Evolutionary conservation across 2,888 invertebrate species (phyloP), one percentile per base, ranked within the genome.

Genomic region (Priocnemis perturbator): DNA sequence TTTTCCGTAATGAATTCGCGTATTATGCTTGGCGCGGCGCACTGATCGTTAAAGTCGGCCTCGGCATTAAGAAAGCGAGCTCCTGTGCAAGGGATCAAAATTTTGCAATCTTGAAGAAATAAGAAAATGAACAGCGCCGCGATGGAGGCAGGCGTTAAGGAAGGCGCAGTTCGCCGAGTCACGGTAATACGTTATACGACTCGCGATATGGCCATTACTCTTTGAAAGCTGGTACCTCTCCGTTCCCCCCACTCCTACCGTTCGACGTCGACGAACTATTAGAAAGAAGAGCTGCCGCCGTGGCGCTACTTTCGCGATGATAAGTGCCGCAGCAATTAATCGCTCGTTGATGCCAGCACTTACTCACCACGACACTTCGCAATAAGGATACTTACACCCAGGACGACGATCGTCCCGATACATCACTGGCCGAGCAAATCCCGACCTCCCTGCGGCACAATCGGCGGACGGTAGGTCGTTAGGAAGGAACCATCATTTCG

Each of bases 301-400:
- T 53, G 64, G 44, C 61, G 63, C 60, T 60, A 20, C 58, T 58
- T 60, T 57, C 53, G 21, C n/a, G 57, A 19, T 19, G 56, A 60
- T 17, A 48, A 58, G 57, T 53, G 50, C 65, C 62, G 65, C 58
- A 53, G 66, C 69, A 62, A 74, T 73, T 74, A 74, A 74, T 73
- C 60, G 58, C 26, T 47, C 48, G 48, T 64, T 62, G 67, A 67
- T 67, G 26, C 44, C 44, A 60, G 45, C 62, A 52, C 64, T 74
- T 64, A 60, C 73, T 74, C 73, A 73, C 68, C 67, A 64, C 67
- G 56, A 67, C 58, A 60, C 60, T 57, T 61, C 59, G 62, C 56
- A 61, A 69, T 64, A 60, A 60, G 61, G 64, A 59, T 57, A 59
- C 21, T 23, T 48, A 59, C 14, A 57, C 58, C 55, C 37, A 37